phyloP scores from a whole-genome alignment of 1,140 invertebrate species.

The Drosophila kanapiae region DNA sequence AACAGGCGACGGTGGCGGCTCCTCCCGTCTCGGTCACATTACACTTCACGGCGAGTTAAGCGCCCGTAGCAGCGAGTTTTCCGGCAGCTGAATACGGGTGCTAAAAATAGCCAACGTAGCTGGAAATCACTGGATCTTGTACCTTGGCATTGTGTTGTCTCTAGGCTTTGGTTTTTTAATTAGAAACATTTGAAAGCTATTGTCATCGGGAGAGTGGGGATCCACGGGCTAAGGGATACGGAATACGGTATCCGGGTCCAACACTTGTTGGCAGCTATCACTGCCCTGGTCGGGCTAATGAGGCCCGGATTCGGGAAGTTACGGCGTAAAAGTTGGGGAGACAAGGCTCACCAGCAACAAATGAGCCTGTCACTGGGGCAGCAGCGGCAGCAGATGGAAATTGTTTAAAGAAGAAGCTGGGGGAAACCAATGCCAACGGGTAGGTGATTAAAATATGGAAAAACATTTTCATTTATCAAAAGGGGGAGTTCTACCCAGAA shows the following conservation, averaged over 20 bases:
- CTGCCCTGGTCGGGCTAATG: constrained; percentile 60
- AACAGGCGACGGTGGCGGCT: constrained; percentile 8
- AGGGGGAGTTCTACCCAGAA: background rate
- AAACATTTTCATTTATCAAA: constrained; percentile 1
- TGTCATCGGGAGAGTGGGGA: constrained; percentile 46
- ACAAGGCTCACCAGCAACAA: constrained; percentile 72
- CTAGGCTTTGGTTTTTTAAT: constrained; percentile 64
- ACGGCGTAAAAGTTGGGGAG: constrained; percentile 19
- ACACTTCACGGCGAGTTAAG: constrained; percentile 70
- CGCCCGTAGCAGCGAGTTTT: constrained; percentile 38
- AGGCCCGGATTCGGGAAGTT: constrained; percentile 31
- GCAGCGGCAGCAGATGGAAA: constrained; percentile 26
- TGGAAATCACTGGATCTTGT: constrained; percentile 16
- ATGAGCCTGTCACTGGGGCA: constrained; percentile 66
- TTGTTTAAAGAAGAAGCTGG: background rate
- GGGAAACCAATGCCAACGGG: constrained; percentile 14
- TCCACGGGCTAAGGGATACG: background rate
- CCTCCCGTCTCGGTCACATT: constrained; percentile 59
- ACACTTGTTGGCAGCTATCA: constrained; percentile 78
- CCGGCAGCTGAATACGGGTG: constrained; percentile 53
- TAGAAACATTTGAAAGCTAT: constrained; percentile 82
- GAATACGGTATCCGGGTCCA: constrained; percentile 7
- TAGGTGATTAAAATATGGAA: constrained; percentile 33
- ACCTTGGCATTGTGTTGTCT: constrained; percentile 30
- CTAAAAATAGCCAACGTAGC: constrained; percentile 48